Conservation (phyloP, 2,888 invertebrate genomes). For the Nephrotoma flavescens region DNA sequence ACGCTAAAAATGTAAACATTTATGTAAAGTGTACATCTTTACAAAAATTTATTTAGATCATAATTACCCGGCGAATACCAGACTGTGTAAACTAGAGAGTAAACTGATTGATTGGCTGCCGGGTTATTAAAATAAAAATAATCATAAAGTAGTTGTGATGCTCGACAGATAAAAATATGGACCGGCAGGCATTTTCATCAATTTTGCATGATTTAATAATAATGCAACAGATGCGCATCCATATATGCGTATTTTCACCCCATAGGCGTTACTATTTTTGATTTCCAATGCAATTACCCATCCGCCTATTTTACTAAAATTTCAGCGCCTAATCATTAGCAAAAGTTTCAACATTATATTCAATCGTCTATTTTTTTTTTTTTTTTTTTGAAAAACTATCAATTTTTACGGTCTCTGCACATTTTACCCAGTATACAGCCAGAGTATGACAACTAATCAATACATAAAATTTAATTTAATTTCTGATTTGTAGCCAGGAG, state of each 20-base stretch:
- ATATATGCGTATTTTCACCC: background rate
- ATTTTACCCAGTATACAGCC: background rate
- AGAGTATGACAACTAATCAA: background rate
- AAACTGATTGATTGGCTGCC: no score
- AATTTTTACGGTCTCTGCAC: background rate
- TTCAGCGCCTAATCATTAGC: background rate
- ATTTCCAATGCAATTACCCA: background rate
- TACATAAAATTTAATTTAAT: background rate
- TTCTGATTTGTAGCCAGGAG: background rate
- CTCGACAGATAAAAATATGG: no score
- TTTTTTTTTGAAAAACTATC: background rate
- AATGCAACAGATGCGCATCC: background rate
- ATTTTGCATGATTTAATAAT: background rate
- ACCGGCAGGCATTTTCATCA: background rate
- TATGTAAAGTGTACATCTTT: no score
- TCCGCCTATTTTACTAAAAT: background rate
- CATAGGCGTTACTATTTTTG: background rate
- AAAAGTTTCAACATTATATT: background rate
- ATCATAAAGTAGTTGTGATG: no score
- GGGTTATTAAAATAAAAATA: no score
- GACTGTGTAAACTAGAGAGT: no score
- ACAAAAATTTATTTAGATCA: no score
- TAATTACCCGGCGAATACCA: no score
- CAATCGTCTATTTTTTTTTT: background rate
- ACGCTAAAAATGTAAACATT: no score